Percentiles rank a stretch among this genome's conserved stretches.
Evolutionary conservation across 30 jellyfish, hydroid and myxozoan species (phyloP).

Genomic region (Aurelia sp.): DNA sequence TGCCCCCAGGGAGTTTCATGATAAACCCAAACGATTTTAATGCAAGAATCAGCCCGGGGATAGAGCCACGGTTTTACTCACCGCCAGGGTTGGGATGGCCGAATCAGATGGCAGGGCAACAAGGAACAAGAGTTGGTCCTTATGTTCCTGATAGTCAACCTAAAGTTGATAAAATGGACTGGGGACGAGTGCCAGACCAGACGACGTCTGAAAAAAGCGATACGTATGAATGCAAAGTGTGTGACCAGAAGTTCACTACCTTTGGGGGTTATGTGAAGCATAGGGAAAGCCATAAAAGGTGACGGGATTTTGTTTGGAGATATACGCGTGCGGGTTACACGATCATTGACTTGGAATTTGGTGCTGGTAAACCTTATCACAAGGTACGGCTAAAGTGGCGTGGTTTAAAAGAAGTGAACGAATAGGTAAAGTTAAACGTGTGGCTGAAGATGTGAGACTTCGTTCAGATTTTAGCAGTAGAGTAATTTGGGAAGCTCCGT

Average conservation of each 20-base stretch:
- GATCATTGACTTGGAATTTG: too few species aligned
- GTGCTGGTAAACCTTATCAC: too few species aligned
- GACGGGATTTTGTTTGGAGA: not conserved
- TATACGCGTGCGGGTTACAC: too few species aligned
- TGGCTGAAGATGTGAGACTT: too few species aligned
- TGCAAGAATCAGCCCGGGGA: constrained; percentile 23
- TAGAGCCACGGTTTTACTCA: constrained; percentile 8
- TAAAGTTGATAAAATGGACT: not conserved
- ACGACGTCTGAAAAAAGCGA: not conserved
- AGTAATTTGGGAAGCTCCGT: too few species aligned
- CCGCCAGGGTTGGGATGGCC: not conserved
- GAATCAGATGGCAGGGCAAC: not conserved
- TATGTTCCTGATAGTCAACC: not conserved
- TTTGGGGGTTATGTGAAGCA: constrained; percentile 58
- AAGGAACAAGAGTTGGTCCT: not conserved
- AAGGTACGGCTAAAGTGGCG: too few species aligned
- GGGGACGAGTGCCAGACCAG: not conserved
- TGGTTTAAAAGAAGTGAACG: too few species aligned
- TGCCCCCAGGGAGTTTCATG: constrained; percentile 50
- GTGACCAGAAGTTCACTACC: constrained; percentile 36
- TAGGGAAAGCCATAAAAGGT: constrained; percentile 50
- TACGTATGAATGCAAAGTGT: constrained; percentile 30
- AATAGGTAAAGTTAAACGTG: too few species aligned
- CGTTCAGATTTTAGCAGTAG: too few species aligned
- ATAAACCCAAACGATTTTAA: constrained; percentile 22